Conservation (phyloP, 2,888 invertebrate genomes). For the Noctua pronuba region DNA sequence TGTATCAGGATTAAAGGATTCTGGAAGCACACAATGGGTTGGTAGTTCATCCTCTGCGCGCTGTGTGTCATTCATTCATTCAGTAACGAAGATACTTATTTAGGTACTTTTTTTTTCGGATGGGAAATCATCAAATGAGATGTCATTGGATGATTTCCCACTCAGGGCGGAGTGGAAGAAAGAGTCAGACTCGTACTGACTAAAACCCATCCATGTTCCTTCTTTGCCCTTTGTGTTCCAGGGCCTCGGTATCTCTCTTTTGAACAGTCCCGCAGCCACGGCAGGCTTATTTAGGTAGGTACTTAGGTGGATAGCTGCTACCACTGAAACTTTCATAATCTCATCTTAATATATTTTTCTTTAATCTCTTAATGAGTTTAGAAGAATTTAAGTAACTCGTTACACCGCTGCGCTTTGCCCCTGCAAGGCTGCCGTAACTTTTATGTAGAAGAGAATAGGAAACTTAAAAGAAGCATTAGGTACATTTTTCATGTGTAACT, state of each 20-base stretch:
- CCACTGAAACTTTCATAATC: background rate
- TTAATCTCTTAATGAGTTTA: slow-evolving; percentile 10
- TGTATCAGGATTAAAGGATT: slow-evolving; percentile 51
- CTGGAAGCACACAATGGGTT: slow-evolving; percentile 28
- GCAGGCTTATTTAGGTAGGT: no score
- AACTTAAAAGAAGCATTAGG: slow-evolving; percentile 60
- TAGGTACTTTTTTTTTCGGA: no score
- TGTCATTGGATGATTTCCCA: no score
- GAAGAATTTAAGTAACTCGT: slow-evolving; percentile 28
- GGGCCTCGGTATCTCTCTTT: no score
- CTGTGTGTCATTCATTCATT: slow-evolving; percentile 21
- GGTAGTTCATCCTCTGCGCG: slow-evolving; percentile 18
- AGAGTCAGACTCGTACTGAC: no score
- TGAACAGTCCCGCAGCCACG: no score
- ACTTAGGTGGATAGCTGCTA: background rate
- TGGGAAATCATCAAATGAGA: no score
- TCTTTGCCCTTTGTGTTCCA: no score
- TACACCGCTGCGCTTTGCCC: slow-evolving; percentile 10
- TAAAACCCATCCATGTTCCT: no score
- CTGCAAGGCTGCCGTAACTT: slow-evolving; percentile 20
- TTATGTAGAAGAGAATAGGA: slow-evolving; percentile 37
- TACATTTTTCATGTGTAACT: slow-evolving; percentile 61
- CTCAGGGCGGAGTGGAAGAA: no score
- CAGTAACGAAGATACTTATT: background rate
- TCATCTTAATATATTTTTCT: background rate